Evolutionary conservation across 30 jellyfish, hydroid and myxozoan species (phyloP).

Genomic region (Pseudorhiza aurosa): DNA sequence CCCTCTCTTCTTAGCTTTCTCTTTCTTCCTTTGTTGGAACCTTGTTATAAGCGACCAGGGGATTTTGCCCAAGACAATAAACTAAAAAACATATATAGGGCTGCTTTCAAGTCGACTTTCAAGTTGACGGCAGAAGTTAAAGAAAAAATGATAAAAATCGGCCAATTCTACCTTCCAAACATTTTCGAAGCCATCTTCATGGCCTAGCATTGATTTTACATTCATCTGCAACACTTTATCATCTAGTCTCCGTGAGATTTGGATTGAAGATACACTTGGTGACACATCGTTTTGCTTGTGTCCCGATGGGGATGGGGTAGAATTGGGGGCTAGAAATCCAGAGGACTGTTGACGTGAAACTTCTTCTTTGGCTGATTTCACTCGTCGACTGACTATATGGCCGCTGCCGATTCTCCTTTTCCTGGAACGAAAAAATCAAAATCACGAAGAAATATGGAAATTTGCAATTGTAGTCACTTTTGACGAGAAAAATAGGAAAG

Average conservation of each 20-base stretch:
- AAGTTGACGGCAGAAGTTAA: too few relatives aligned
- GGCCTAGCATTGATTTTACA: constrained; percentile 33
- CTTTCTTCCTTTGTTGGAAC: too few relatives aligned
- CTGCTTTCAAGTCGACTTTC: too few relatives aligned
- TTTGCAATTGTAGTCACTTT: too few relatives aligned
- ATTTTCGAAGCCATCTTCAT: constrained; percentile 1
- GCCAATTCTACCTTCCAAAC: constrained; percentile 45
- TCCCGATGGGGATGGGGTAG: constrained; percentile 43
- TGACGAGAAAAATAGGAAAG: too few relatives aligned
- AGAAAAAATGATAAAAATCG: too few relatives aligned
- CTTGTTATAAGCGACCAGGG: too few relatives aligned
- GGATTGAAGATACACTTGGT: constrained; percentile 41
- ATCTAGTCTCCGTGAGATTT: constrained; percentile 13
- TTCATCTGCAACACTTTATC: constrained; percentile 22
- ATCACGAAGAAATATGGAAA: too few relatives aligned
- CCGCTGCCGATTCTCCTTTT: constrained; percentile 60
- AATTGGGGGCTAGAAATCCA: constrained; percentile 31
- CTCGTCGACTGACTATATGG: constrained; percentile 48
- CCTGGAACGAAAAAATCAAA: not conserved
- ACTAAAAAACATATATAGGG: too few relatives aligned
- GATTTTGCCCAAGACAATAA: too few relatives aligned
- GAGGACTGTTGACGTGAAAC: constrained; percentile 36
- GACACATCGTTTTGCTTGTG: not conserved
- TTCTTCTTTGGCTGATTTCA: constrained; percentile 34
- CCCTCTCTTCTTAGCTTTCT: too few relatives aligned